Evolutionary conservation across 2,113 vertebrate species (phyloP).

Genomic region (Crotalus tigris): DNA sequence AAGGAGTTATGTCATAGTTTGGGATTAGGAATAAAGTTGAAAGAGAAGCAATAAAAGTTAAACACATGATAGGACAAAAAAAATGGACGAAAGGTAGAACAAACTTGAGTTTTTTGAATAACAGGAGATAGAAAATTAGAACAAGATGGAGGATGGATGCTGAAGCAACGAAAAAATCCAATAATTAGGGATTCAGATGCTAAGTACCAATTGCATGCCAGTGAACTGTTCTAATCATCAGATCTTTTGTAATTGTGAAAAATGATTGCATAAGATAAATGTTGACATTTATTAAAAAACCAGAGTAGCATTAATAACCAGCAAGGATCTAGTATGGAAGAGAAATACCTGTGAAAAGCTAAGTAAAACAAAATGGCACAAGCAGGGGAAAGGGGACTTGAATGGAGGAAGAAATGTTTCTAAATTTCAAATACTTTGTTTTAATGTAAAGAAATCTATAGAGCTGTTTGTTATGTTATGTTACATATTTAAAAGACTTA

Average conservation of each 20-base stretch:
- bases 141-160: not conserved
- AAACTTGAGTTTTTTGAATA: not conserved
- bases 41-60: constrained; percentile 1
- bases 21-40: constrained; percentile 44
- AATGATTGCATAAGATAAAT: not conserved
- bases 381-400: not conserved
- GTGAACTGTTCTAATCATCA: not conserved
- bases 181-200: not conserved
- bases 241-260: not conserved
- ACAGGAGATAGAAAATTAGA: accelerated
- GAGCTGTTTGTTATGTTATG: not conserved
- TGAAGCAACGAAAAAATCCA: not conserved
- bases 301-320: not conserved
- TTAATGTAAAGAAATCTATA: not conserved
- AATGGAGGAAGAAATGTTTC: not conserved
- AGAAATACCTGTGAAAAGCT: not conserved
- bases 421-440: not conserved
- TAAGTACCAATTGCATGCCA: not conserved
- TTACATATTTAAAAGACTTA: not conserved
- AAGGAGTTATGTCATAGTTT: constrained; percentile 29
- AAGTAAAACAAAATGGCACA: not conserved
- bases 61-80: not conserved
- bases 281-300: not conserved
- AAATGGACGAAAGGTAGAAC: constrained; percentile 25
- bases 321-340: not conserved